Evolutionary conservation across 64 coral and sea anemone species (phyloP), one percentile per base, ranked within the genome.

Genomic region (Trachythela sp.): DNA sequence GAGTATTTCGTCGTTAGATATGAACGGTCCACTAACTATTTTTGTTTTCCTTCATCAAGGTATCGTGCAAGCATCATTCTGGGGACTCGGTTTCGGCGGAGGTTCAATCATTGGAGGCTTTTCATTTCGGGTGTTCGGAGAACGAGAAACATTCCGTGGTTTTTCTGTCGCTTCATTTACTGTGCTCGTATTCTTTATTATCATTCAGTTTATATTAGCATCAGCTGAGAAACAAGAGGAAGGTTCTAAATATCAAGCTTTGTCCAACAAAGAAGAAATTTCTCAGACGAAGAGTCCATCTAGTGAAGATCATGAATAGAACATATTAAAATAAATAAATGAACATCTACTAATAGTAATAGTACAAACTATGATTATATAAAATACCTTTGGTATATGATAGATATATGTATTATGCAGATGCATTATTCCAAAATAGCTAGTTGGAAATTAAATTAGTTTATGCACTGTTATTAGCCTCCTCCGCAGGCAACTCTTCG

Each of bases 41-140:
- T n/a, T n/a, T 41, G 38, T 88, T 31, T 92, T 13, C 29, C 58
- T 54, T 64, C 32, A 64, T 91, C 54, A 70, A 92, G 90, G 90
- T 15, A 48, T 92, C 36, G 3, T 92, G 11, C 90, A 92, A 39
- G 90, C 85, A 8, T 39, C 87, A 64, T 92, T 88, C 30, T 92
- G 90, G 90, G 90, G 90, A 39, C 38, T 92, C 10, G 90, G 90
- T 83, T 92, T 64, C 76, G 90, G 90, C 24, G 85, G 45, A 41
- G 90, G 90, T 87, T 83, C 72, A 34, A 51, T 71, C 2, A 2
- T 92, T 9, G 71, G 85, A 38, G 90, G 90, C 26, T 9, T 27
- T 38, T 52, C 87, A 86, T 87, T 87, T 22, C 22, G 83, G 2
- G 13, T 6, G 75, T 88, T 86, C 77, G 90, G 90, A 60, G 49